Evolutionary conservation across 2,888 invertebrate species (phyloP), one percentile per base, ranked within the genome.

Genomic region (Scaptomyza caliginosa): DNA sequence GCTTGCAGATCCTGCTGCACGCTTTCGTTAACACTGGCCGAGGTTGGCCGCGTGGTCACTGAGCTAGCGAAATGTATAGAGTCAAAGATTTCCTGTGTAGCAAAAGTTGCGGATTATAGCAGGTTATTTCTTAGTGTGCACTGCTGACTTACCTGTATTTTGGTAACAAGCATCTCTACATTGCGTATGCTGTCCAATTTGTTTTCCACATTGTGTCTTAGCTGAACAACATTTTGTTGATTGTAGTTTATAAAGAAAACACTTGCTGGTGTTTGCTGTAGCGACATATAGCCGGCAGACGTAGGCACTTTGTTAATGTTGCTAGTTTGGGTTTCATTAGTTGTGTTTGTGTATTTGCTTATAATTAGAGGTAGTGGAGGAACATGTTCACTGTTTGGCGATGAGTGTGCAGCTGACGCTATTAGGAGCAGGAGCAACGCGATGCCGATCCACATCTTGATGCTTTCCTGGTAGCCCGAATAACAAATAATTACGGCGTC

Each of bases 21-120:
- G 16, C 57, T 65, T 6, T 48, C 64, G 16, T 67, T 76, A 4
- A 48, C 75, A 16, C 59, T 78, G 21, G 17, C 45, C 3, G 63
- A 6, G 1, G 68, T 45, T 32, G 62, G 40, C 2, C 79, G 65
- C 4, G 68, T 40, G 8, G 64, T 45, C 0, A 60, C 38, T 0
- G 68, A 60, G 21, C 77, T 77, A 4, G 77, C 80, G 23, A 89
- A 89, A 48, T 91, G 89, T 75, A 91, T 86, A 0, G 91, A 89
- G 62, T 92, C 91, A 36, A 91, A 91, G 58, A 91, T 90, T 88
- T 91, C 91, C 91, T 91, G 50, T 0, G 75, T 16, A 71, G 7
- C 10, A 21, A 30, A 2, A 3, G 7, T 28, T 11, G 11, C 2
- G 4, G 1, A 0, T 32, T 38, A 21, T 0, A 4, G 4, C 0